Percentiles rank a stretch among this genome's conserved stretches.
Evolutionary conservation across 2,888 invertebrate species (phyloP).

Genomic region (Mythimna lalbum): DNA sequence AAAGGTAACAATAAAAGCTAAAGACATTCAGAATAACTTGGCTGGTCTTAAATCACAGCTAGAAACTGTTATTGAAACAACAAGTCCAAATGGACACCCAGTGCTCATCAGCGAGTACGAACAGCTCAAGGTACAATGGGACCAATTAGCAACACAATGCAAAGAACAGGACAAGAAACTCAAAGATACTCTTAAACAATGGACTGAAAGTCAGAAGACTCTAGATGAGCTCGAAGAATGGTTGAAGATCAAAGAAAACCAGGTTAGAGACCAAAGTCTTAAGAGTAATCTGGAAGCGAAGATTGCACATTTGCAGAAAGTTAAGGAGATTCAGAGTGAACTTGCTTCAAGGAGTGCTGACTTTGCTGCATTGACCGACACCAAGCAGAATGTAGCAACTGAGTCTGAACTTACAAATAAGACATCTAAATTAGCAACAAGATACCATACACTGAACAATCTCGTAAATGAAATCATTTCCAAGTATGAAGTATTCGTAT

Average conservation of each 20-base stretch:
- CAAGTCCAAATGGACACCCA: slow-evolving; percentile 94
- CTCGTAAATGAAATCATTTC: slow-evolving; percentile 95
- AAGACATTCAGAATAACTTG: slow-evolving; percentile 94
- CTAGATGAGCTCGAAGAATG: slow-evolving; percentile 95
- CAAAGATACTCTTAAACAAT: slow-evolving; percentile 94
- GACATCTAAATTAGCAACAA: slow-evolving; percentile 94
- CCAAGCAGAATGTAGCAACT: slow-evolving; percentile 93
- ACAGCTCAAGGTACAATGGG: slow-evolving; percentile 94
- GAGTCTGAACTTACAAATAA: slow-evolving; percentile 94
- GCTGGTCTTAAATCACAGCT: slow-evolving; percentile 93
- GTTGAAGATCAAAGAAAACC: slow-evolving; percentile 96
- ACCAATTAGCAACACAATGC: slow-evolving; percentile 93
- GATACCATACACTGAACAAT: slow-evolving; percentile 95
- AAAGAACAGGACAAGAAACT: slow-evolving; percentile 93
- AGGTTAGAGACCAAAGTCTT: slow-evolving; percentile 96
- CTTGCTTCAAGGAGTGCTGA: slow-evolving; percentile 92
- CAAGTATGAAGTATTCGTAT: slow-evolving; percentile 95
- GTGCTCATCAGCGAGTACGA: slow-evolving; percentile 93
- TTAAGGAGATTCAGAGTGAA: slow-evolving; percentile 93
- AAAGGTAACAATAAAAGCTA: slow-evolving; percentile 93
- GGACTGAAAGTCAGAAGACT: slow-evolving; percentile 95
- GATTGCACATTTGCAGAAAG: slow-evolving; percentile 94
- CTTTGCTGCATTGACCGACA: slow-evolving; percentile 92
- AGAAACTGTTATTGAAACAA: slow-evolving; percentile 93
- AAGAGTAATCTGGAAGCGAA: slow-evolving; percentile 96